These are phyloP conservation scores for Pseudolaguvia tuberculata DNA, from an alignment of 2,113 vertebrate genomes.

Conservation along the genomic window DNA sequence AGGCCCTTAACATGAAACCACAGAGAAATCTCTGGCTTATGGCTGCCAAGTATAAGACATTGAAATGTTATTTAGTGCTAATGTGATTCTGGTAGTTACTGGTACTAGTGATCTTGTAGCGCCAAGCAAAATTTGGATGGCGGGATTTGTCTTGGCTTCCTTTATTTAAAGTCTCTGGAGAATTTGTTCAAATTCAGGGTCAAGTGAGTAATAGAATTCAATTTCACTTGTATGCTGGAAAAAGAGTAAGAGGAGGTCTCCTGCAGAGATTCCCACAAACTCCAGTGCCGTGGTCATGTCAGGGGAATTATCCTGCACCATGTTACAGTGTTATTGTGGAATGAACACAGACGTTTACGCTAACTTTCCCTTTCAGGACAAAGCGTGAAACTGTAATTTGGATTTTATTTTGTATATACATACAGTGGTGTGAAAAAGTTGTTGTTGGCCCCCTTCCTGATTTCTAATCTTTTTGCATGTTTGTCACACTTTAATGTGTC, in stretches of 20 bases:
- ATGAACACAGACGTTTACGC: neutral
- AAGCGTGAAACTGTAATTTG: neutral
- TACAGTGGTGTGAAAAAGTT: too few species aligned
- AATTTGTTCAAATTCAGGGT: constrained; percentile 21
- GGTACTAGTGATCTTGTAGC: neutral
- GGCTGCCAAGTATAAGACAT: too few species aligned
- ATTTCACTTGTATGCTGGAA: constrained; percentile 16
- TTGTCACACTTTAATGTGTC: too few species aligned
- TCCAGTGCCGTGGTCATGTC: neutral
- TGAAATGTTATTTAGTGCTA: neutral
- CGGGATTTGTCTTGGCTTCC: neutral
- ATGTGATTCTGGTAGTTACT: constrained; percentile 1
- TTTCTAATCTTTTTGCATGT: too few species aligned
- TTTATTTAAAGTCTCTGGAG: constrained; percentile 5
- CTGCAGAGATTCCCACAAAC: constrained; percentile 4
- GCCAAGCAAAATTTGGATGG: constrained; percentile 16
- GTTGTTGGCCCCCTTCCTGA: too few species aligned
- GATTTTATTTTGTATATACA: too few species aligned
- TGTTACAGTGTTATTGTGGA: neutral
- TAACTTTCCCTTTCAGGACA: neutral
- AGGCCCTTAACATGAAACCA: too few species aligned
- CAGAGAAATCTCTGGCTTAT: too few species aligned
- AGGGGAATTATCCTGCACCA: neutral
- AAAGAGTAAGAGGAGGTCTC: constrained; percentile 7
- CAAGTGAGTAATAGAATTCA: constrained; percentile 25